A percentile compares a stretch with the other conserved stretches of the same genome.
These are phyloP conservation scores for Andricus curvator DNA, from an alignment of 2,888 invertebrate species.

Conservation along the genomic window DNA sequence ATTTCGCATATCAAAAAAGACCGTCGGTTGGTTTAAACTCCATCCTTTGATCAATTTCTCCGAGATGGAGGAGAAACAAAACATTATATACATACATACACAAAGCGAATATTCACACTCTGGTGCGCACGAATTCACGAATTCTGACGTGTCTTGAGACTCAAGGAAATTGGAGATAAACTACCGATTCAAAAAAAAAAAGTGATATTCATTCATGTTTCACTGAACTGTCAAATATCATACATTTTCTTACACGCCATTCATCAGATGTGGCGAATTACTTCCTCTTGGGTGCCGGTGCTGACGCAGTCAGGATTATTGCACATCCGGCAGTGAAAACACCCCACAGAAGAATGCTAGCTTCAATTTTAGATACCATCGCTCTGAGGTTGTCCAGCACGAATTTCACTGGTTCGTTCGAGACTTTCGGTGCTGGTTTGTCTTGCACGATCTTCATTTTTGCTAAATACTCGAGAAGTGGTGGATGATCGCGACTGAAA, in stretches of 20 bases:
- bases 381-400: constrained; percentile 79
- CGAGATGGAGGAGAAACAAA: neutral
- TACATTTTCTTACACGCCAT: constrained; percentile 40
- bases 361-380: constrained; percentile 78
- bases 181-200: neutral
- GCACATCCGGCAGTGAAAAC: constrained; percentile 81
- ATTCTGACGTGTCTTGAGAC: neutral
- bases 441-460: constrained; percentile 80
- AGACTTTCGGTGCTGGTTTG: constrained; percentile 69
- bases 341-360: constrained; percentile 80
- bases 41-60: constrained; percentile 5
- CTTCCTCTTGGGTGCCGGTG: constrained; percentile 41
- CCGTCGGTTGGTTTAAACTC: neutral
- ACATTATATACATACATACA: constrained; percentile 41
- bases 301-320: constrained; percentile 77
- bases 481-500: constrained; percentile 81
- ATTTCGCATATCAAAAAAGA: constrained; percentile 4
- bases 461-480: constrained; percentile 81
- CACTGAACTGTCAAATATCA: constrained; percentile 29
- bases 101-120: constrained; percentile 28
- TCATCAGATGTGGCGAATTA: constrained; percentile 15
- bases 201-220: constrained; percentile 24
- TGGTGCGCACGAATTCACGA: constrained; percentile 25
- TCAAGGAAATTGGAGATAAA: constrained; percentile 12
- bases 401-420: constrained; percentile 77